Conservation (phyloP, 30 jellyfish, hydroid and myxozoan genomes). For the Turritopsis rubra region DNA sequence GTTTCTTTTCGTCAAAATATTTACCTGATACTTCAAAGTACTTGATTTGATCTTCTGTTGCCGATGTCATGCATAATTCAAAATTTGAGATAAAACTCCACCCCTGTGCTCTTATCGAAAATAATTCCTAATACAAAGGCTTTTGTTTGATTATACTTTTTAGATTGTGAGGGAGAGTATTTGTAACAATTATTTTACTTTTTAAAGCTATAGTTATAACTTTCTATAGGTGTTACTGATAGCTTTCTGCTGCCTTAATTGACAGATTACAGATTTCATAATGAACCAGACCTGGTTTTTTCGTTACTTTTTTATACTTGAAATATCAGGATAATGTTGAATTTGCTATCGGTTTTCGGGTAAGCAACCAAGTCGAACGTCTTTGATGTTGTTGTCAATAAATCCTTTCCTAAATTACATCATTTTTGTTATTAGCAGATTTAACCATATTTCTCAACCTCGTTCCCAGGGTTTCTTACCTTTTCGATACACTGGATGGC, state of each 20-base stretch:
- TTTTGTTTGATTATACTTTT: no score
- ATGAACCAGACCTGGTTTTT: neutral
- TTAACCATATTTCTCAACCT: no score
- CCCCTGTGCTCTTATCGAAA: neutral
- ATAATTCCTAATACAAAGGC: no score
- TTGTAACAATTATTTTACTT: neutral
- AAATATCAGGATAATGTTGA: neutral
- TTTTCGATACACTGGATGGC: no score
- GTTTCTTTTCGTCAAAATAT: no score
- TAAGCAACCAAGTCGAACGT: no score
- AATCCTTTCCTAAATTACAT: no score
- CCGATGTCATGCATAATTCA: neutral
- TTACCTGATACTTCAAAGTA: neutral
- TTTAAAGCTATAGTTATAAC: neutral
- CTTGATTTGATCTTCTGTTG: neutral
- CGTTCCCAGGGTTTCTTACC: no score
- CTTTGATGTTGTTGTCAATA: no score
- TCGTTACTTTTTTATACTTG: neutral
- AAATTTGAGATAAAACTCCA: neutral
- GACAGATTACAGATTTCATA: neutral
- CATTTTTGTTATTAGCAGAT: no score
- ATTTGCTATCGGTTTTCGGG: neutral
- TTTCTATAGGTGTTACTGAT: neutral
- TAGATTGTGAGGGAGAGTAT: neutral
- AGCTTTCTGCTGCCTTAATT: neutral